Evolutionary conservation across 2,113 vertebrate species (phyloP).

Genomic region (Hemiscyllium ocellatum): DNA sequence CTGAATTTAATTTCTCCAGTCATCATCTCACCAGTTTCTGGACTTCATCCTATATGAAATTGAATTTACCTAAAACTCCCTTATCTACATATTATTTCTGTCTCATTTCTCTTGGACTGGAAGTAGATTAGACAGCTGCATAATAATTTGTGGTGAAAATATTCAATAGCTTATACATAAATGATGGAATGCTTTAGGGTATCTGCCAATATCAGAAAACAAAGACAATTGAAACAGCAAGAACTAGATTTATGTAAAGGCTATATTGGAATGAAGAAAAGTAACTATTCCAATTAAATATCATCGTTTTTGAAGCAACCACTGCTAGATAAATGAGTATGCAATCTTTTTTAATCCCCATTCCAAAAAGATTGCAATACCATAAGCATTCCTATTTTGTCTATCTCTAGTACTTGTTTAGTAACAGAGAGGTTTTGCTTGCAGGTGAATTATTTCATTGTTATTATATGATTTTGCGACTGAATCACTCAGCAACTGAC

Average conservation of each 20-base stretch:
- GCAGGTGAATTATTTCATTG: neutral
- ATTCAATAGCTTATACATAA: neutral
- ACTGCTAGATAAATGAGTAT: neutral
- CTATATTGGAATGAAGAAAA: neutral
- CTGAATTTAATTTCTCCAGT: neutral
- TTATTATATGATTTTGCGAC: neutral
- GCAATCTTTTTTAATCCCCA: neutral
- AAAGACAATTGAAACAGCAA: neutral
- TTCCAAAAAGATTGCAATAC: neutral
- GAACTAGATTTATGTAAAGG: neutral
- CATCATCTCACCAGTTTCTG: neutral
- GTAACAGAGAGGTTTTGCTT: neutral
- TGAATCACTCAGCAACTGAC: neutral
- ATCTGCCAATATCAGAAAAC: neutral
- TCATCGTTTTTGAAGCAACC: too few species aligned
- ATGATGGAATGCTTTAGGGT: constrained; percentile 13
- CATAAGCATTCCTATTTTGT: constrained; percentile 6
- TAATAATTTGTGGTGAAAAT: neutral
- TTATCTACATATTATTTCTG: neutral
- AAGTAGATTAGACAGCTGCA: neutral
- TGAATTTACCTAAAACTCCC: neutral
- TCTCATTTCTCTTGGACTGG: neutral
- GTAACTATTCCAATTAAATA: neutral
- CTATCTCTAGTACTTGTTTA: neutral
- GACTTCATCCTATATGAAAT: neutral